These are phyloP conservation scores for Automeris io DNA, from an alignment of 2,888 invertebrate genomes.

Conservation along the genomic window DNA sequence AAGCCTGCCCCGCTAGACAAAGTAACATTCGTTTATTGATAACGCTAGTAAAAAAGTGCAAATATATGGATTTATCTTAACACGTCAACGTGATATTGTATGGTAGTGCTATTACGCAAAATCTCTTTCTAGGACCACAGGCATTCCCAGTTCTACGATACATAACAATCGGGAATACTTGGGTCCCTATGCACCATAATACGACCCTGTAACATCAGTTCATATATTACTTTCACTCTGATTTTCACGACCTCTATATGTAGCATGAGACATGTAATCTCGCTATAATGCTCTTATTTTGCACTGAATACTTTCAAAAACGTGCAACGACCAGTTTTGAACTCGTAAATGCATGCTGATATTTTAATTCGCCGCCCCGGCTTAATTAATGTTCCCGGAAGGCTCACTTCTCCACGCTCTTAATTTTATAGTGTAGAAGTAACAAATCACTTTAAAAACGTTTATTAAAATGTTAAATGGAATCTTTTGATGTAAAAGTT, in stretches of 20 bases:
- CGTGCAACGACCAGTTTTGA: slow-evolving; percentile 37
- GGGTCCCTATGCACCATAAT: slow-evolving; percentile 7
- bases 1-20: too few relatives aligned
- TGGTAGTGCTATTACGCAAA: too few relatives aligned
- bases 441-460: too few relatives aligned
- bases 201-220: slow-evolving; percentile 10
- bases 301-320: slow-evolving; percentile 40
- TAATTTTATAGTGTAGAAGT: background rate
- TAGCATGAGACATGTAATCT: slow-evolving; percentile 21
- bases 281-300: slow-evolving; percentile 40
- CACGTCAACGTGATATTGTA: too few relatives aligned
- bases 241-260: slow-evolving; percentile 56
- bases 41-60: too few relatives aligned
- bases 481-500: too few relatives aligned
- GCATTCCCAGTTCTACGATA: too few relatives aligned
- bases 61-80: too few relatives aligned
- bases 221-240: slow-evolving; percentile 55
- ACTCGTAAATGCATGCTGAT: slow-evolving; percentile 20
- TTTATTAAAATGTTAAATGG: too few relatives aligned
- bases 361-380: slow-evolving; percentile 32
- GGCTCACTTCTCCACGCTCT: background rate
- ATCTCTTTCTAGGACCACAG: too few relatives aligned
- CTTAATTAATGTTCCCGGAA: slow-evolving; percentile 10
- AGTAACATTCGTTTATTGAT: too few relatives aligned
- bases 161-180: background rate